Evolutionary conservation across 2,888 invertebrate species (phyloP).

Genomic region (Galeopsomyia nigrocyanea): DNA sequence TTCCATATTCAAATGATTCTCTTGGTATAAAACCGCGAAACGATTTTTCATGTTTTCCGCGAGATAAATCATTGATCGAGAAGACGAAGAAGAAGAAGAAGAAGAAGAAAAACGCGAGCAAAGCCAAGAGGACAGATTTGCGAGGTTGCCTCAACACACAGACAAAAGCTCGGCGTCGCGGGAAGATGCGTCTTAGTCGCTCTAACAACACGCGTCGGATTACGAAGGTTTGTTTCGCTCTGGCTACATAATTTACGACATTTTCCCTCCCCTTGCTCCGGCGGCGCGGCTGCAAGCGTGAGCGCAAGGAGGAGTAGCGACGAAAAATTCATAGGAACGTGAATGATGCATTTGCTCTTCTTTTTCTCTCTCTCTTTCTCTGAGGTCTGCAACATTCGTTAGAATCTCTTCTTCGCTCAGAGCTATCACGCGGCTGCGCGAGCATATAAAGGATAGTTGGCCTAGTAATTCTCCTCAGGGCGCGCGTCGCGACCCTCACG

Average conservation of each 20-base stretch:
- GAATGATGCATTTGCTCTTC: constrained; percentile 19
- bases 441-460: background rate
- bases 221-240: constrained; percentile 9
- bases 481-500: too few species aligned
- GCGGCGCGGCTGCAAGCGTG: too few species aligned
- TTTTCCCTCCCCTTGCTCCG: background rate
- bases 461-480: too few species aligned
- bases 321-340: constrained; percentile 38
- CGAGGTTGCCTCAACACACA: too few species aligned
- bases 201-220: constrained; percentile 6
- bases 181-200: too few species aligned
- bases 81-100: background rate
- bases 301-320: too few species aligned
- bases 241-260: constrained; percentile 25
- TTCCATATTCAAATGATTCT: background rate
- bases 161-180: too few species aligned
- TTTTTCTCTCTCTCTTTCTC: background rate
- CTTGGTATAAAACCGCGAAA: background rate
- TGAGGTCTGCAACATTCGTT: constrained; percentile 27
- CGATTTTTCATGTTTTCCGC: background rate
- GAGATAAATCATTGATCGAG: background rate
- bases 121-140: too few species aligned
- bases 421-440: constrained; percentile 6
- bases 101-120: background rate
- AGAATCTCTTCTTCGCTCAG: constrained; percentile 12